These are phyloP conservation scores for Heloderma charlesbogerti DNA, from an alignment of 2,113 vertebrate genomes.

Conservation along the genomic window DNA sequence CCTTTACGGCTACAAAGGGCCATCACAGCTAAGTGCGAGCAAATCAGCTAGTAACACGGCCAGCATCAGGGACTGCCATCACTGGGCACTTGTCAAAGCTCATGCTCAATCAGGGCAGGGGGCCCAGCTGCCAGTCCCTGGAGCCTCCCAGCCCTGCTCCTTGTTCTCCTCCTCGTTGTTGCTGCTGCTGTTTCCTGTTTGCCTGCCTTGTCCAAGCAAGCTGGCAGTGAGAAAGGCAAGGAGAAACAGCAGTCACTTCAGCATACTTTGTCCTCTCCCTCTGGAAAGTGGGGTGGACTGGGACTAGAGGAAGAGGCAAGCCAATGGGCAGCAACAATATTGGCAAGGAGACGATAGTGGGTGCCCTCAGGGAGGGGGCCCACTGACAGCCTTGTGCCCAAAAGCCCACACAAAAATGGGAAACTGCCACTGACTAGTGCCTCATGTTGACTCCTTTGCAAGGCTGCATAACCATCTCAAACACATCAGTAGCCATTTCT, in stretches of 20 bases:
- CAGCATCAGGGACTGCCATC: neutral
- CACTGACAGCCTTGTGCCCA: neutral
- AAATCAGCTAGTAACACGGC: neutral
- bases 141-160: neutral
- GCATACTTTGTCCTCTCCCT: neutral
- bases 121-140: neutral
- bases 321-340: neutral
- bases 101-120: no score
- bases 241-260: no score
- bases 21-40: neutral
- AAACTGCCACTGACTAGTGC: neutral
- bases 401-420: neutral
- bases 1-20: neutral
- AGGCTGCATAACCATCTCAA: neutral
- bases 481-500: constrained; percentile 13
- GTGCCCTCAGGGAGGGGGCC: no score
- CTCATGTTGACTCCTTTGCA: neutral
- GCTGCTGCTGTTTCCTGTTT: no score
- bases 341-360: neutral
- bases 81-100: neutral
- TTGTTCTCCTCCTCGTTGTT: neutral
- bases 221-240: neutral
- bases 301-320: neutral
- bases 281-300: neutral
- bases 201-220: neutral